Conservation (phyloP, 2,888 invertebrate species). For the Eugnorisma glareosa region DNA sequence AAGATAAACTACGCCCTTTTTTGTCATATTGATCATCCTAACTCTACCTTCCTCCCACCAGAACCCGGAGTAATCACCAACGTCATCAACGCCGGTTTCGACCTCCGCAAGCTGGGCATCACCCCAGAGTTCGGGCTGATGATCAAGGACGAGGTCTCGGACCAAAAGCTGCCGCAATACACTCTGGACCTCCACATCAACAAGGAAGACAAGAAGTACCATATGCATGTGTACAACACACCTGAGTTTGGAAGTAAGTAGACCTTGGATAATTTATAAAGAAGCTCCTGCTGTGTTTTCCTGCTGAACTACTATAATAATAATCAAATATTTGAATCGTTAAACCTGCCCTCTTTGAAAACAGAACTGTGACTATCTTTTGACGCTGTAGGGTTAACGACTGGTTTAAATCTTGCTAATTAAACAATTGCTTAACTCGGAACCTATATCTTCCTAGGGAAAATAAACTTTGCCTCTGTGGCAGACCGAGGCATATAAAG, state of each 20-base stretch:
- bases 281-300: background rate
- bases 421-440: background rate
- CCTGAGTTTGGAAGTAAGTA: conserved; percentile 91
- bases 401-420: background rate
- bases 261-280: background rate
- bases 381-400: background rate
- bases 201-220: conserved; percentile 93
- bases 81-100: conserved; percentile 92
- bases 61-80: conserved; percentile 91
- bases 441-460: background rate
- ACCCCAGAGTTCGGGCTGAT: conserved; percentile 94
- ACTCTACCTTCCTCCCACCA: conserved; percentile 63
- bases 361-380: background rate
- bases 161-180: conserved; percentile 91
- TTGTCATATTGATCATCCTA: background rate
- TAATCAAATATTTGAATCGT: background rate
- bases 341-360: background rate
- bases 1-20: background rate
- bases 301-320: background rate
- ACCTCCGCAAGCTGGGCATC: conserved; percentile 94
- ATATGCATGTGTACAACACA: conserved; percentile 92
- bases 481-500: background rate
- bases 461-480: background rate
- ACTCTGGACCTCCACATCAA: conserved; percentile 93
- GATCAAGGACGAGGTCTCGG: conserved; percentile 91